Evolutionary conservation across 1,140 invertebrate genomes (phyloP).

Genomic region (Lordiphosa stackelbergi): DNA sequence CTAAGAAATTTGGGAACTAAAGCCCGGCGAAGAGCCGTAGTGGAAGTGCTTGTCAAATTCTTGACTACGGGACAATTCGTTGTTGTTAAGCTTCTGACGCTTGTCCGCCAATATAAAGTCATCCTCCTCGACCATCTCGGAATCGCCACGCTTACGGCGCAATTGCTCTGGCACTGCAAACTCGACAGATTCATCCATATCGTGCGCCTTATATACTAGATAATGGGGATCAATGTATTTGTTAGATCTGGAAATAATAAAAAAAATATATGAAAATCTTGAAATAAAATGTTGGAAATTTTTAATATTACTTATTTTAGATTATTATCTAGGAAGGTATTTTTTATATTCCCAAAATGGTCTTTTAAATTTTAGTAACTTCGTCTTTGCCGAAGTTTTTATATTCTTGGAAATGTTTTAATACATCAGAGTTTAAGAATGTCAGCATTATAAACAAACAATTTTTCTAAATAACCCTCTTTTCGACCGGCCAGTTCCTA

Average conservation of each 20-base stretch:
- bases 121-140: constrained; percentile 69
- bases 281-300: constrained; percentile 11
- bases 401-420: no score
- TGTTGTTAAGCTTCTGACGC: constrained; percentile 45
- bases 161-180: constrained; percentile 5
- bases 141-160: constrained; percentile 73
- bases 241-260: constrained; percentile 35
- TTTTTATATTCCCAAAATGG: no score
- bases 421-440: no score
- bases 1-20: constrained; percentile 36
- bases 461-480: no score
- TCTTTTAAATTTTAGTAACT: no score
- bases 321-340: no score
- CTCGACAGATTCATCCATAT: constrained; percentile 34
- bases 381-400: no score
- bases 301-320: not conserved
- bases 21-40: constrained; percentile 54
- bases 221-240: constrained; percentile 46
- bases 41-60: constrained; percentile 61
- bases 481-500: no score
- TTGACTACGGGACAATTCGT: constrained; percentile 50
- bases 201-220: constrained; percentile 48
- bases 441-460: no score
- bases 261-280: constrained; percentile 32
- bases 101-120: constrained; percentile 71